Base-by-base conservation (phyloP, 2,113 vertebrate genomes). In the Aptenodytes patagonicus region DNA sequence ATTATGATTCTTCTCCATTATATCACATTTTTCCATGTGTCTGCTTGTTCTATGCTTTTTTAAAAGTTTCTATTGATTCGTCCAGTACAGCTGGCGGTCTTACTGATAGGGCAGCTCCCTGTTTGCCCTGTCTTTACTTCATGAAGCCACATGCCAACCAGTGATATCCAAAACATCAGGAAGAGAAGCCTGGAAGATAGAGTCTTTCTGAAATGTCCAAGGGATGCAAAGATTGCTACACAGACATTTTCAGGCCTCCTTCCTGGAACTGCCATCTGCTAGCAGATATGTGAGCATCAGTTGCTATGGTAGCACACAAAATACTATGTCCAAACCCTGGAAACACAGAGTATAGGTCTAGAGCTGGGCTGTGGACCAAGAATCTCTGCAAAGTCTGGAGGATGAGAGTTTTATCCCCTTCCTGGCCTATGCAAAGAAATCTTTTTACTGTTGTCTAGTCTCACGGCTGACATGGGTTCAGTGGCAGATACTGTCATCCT, bases 231-330 rank as follows among this genome's bases (percentile, higher is more conserved):
- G 70, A 93, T 55, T 91, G 28, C 64, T 95, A 49, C 68, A 55
- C 40, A 94, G 87, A 88, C 60, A 42, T 94, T 96, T 96, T 91
- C 91, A 91, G 91, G 84, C 68, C 94, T 96, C 46, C 87, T 97
- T 96, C 84, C 87, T 94, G 84, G 71, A 97, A 64, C n/a, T 83
- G 51, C 96, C 95, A 97, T 97, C 96, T 97, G 96, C 93, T 96
- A 96, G 84, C 87, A 96, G 97, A 96, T 75, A 96, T 96, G 91
- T 95, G 85, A 96, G 64, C 91, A 85, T 90, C 94, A 93, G 95
- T 96, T 97, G 95, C 96, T 95, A 96, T 97, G 97, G 94, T 54
- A 97, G 94, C 94, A 76, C 85, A 89, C 62, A 75, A 94, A 97
- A 93, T 93, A 86, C 94, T 84, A 42, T 88, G 96, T 90, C 94